phyloP scores from a whole-genome alignment of 2,888 invertebrate genomes.

The Escarpia spicata region DNA sequence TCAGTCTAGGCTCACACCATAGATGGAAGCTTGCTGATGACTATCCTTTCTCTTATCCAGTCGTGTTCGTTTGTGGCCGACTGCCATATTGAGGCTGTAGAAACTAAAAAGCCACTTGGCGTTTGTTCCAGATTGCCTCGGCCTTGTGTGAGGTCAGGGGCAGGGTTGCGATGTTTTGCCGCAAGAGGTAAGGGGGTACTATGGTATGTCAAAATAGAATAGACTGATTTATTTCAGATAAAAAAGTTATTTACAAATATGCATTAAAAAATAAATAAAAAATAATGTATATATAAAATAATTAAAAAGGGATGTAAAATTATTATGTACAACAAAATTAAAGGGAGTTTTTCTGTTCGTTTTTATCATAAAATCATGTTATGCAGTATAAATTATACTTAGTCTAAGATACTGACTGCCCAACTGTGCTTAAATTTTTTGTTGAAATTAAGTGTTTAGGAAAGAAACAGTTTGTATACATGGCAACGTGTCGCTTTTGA shows the following conservation, averaged over 20 bases:
- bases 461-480: too few species aligned
- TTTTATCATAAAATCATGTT: too few species aligned
- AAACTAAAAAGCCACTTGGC: constrained; percentile 16
- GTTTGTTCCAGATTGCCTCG: constrained; percentile 16
- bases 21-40: constrained; percentile 5
- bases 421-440: too few species aligned
- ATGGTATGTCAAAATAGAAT: neutral
- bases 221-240: too few species aligned
- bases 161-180: constrained; percentile 16
- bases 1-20: neutral
- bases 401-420: too few species aligned
- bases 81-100: neutral
- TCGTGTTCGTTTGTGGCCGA: neutral
- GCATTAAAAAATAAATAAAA: neutral
- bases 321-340: neutral
- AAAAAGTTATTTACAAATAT: too few species aligned
- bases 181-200: constrained; percentile 12
- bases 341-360: too few species aligned
- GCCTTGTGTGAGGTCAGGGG: constrained; percentile 14
- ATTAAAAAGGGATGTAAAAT: neutral
- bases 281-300: neutral
- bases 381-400: too few species aligned
- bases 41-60: neutral
- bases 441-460: too few species aligned
- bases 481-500: too few species aligned